These are phyloP conservation scores for Dynastes maya DNA, from an alignment of 2,888 invertebrate species.

Conservation along the genomic window DNA sequence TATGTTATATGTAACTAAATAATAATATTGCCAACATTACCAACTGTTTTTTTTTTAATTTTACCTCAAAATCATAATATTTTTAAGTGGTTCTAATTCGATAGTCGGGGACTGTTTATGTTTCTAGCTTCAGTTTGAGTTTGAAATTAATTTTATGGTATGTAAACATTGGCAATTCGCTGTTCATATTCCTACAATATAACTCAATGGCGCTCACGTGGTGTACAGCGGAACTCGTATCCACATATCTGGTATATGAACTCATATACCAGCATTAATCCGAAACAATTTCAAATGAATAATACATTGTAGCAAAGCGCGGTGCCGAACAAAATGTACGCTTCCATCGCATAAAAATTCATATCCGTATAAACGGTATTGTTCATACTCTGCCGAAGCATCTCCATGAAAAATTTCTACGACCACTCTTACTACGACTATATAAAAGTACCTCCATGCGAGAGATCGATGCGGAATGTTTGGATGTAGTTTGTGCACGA, in stretches of 20 bases:
- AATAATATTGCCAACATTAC: too few species aligned
- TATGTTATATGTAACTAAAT: too few species aligned
- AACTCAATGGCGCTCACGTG: neutral
- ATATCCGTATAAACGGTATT: conserved; percentile 38
- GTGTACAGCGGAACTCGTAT: neutral
- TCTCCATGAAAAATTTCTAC: conserved; percentile 25
- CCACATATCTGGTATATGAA: neutral
- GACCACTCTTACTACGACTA: conserved; percentile 20
- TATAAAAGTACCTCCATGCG: conserved; percentile 19
- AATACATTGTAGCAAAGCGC: conserved; percentile 28
- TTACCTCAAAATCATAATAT: too few species aligned
- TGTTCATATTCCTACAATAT: neutral
- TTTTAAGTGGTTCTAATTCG: too few species aligned
- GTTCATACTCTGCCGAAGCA: conserved; percentile 26
- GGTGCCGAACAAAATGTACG: conserved; percentile 4
- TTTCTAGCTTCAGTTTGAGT: neutral
- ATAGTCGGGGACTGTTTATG: too few species aligned
- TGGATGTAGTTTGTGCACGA: conserved; percentile 18
- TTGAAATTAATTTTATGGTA: neutral
- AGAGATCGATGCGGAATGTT: conserved; percentile 37
- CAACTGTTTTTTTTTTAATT: too few species aligned
- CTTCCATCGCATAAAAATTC: conserved; percentile 24
- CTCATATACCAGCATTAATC: conserved; percentile 15
- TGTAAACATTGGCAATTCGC: too few species aligned
- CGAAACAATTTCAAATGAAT: conserved; percentile 22